Evolutionary conservation across 2,888 invertebrate species (phyloP), one percentile per base, ranked within the genome.

Genomic region (Torymus aiolomorphi): DNA sequence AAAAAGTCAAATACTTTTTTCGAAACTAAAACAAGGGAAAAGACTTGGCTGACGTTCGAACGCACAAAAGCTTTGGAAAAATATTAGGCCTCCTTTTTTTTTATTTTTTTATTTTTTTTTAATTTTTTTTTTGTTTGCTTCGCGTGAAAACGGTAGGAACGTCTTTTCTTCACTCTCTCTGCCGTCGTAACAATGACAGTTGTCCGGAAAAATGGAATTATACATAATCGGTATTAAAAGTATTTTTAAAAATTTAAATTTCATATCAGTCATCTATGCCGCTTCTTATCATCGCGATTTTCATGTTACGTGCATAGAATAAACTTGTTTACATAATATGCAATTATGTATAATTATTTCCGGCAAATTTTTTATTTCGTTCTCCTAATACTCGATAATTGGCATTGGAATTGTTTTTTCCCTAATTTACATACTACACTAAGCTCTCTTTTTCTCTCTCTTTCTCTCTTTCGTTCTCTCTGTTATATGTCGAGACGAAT

Each of bases 71-170:
- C 61, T 69, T 63, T 24, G 49, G 31, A 75, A 75, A 78, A 71
- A 78, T 78, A 66, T 78, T 78, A 75, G 78, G 81, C 78, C 81
- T 61, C 66, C 49, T 75, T 16, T 51, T 49, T 31, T 31, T 59
- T 59, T 62, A 13, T 56, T 66, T 62, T 62, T 42, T 20, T 20
- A 20, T 16, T 51, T 49, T 31, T 31, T 59, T 54, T 62, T 13
- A 51, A 61, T 62, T 67, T 20, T 20, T 16, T 61, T 72, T 76
- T 42, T 42, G 42, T 10, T 42, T 31, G 20, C 52, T 52, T 76
- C 10, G 71, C 57, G 54, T 78, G 52, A 72, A 78, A 78, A 76
- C 57, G 52, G 66, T 81, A 78, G 78, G 81, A 78, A 78, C 59
- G 57, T 66, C 66, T 75, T 72, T 67, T 78, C 49, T 66, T 70